Percentiles rank a stretch among this genome's conserved stretches.
Evolutionary conservation across 1,140 invertebrate genomes (phyloP).

Genomic region (Amphibalanus amphitrite): DNA sequence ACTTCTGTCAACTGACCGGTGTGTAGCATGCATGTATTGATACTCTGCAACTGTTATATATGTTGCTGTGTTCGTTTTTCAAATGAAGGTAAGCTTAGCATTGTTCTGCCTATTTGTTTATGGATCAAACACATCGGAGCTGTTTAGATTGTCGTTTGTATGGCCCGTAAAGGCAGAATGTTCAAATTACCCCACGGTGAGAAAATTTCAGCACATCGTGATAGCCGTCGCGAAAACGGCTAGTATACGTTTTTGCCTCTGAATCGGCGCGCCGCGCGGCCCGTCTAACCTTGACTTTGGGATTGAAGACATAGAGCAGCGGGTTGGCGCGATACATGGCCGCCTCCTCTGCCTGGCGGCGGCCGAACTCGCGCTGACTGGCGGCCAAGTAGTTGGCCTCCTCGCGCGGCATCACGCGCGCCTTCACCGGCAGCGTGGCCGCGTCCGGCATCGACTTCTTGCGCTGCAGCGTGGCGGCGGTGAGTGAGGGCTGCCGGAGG

Average conservation of each 20-base stretch:
- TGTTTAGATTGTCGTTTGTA: no score
- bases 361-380: slow-evolving; percentile 77
- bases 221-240: no score
- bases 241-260: slow-evolving; percentile 2
- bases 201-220: not conserved
- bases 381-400: slow-evolving; percentile 86
- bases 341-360: slow-evolving; percentile 73
- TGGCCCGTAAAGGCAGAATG: no score
- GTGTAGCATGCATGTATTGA: no score
- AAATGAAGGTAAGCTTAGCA: no score
- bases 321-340: slow-evolving; percentile 85
- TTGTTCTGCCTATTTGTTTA: no score
- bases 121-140: no score
- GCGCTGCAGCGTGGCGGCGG: slow-evolving; percentile 46
- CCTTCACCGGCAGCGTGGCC: slow-evolving; percentile 53
- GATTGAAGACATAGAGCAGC: slow-evolving; percentile 83
- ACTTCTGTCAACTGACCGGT: no score
- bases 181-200: no score
- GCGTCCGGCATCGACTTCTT: slow-evolving; percentile 93
- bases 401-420: slow-evolving; percentile 72
- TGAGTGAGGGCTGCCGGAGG: slow-evolving; percentile 39
- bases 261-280: not conserved
- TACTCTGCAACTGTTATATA: no score
- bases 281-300: slow-evolving; percentile 72
- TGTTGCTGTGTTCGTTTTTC: no score